Conservation (phyloP, 2,797 vertebrate genomes). For the Hippoglossus hippoglossus region DNA sequence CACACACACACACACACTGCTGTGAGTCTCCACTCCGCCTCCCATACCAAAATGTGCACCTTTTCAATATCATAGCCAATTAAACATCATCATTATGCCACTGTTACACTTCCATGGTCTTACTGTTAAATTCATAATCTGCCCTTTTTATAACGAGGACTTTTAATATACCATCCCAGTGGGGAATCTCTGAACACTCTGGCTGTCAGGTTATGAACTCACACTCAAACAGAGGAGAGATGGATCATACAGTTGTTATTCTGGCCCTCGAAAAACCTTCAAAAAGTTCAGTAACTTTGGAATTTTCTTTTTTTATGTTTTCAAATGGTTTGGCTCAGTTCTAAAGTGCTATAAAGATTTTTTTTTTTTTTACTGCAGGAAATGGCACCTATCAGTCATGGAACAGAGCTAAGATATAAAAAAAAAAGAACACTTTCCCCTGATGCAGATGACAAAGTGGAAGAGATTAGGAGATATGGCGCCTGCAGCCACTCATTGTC, state of each 20-base stretch:
- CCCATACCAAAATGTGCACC: conserved; percentile 17
- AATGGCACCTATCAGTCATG: conserved; percentile 39
- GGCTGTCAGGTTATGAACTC: conserved; percentile 19
- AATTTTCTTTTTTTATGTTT: background rate
- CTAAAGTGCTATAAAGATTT: background rate
- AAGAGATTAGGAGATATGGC: conserved; percentile 54
- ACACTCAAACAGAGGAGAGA: conserved; percentile 15
- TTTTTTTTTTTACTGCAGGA: background rate
- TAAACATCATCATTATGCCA: conserved; percentile 41
- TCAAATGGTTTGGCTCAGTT: background rate
- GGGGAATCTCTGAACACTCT: conserved; percentile 17
- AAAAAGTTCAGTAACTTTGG: conserved; percentile 19
- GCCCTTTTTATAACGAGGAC: conserved; percentile 26
- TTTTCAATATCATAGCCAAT: conserved; percentile 48
- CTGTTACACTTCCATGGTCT: conserved; percentile 33
- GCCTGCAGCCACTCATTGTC: conserved; percentile 49
- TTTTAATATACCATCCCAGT: conserved; percentile 24
- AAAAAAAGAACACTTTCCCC: conserved; percentile 22
- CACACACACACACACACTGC: conserved; percentile 21
- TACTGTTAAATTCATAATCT: conserved; percentile 48
- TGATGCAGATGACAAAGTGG: conserved; percentile 43
- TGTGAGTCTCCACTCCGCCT: conserved; percentile 15
- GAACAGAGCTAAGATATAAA: conserved; percentile 29
- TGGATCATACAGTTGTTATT: conserved; percentile 6
- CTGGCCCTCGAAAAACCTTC: conserved; percentile 3